phyloP scores from a whole-genome alignment of 2,797 vertebrate species.

The Malacoctenus gilli region DNA sequence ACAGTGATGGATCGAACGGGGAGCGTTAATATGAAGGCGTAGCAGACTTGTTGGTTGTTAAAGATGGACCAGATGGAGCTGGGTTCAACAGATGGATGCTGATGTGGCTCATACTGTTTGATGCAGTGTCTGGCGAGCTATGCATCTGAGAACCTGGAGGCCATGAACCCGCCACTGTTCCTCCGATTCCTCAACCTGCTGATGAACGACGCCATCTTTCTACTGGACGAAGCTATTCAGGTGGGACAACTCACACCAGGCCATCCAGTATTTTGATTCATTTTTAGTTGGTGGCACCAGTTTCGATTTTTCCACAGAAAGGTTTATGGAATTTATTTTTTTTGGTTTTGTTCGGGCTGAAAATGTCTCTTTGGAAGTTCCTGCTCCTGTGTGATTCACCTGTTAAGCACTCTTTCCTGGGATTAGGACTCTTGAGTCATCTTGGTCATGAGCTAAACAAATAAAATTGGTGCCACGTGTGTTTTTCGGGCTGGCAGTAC shows the following conservation, averaged over 20 bases:
- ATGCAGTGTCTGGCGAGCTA: slow-evolving; percentile 90
- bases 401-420: no score
- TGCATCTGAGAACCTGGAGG: slow-evolving; percentile 95
- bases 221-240: slow-evolving; percentile 98
- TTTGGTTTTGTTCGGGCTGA: no score
- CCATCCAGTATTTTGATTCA: no score
- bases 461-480: background rate
- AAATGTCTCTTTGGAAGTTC: no score
- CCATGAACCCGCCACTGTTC: slow-evolving; percentile 96
- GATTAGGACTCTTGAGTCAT: background rate
- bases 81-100: background rate
- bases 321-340: no score
- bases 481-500: slow-evolving; percentile 81
- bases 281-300: no score
- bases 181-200: slow-evolving; percentile 95
- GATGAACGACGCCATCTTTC: slow-evolving; percentile 97
- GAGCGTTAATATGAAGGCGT: background rate
- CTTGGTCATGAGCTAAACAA: background rate
- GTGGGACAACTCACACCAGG: no score
- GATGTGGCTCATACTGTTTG: slow-evolving; percentile 4
- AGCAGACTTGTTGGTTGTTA: background rate
- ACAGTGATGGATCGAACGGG: background rate
- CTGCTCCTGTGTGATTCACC: background rate
- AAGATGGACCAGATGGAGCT: background rate
- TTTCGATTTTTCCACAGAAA: no score